Evolutionary conservation across 1,140 invertebrate species (phyloP).

Genomic region (Hylyphantes graminicola): DNA sequence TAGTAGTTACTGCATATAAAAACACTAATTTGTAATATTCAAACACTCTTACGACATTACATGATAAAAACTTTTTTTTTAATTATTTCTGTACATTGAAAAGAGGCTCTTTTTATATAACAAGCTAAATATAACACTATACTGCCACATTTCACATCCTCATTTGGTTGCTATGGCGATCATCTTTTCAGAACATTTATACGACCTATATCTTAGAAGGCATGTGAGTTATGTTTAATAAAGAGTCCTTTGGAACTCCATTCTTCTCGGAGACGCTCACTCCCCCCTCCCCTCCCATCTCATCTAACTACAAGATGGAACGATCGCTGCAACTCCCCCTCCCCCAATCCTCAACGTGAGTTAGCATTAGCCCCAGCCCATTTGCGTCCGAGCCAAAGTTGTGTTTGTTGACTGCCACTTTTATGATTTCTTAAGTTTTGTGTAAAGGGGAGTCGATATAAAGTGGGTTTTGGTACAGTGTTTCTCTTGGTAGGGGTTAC

Average conservation of each 20-base stretch:
- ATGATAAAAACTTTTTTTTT: no score
- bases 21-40: no score
- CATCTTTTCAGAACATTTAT: conserved; percentile 58
- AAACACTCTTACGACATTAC: no score
- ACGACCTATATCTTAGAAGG: conserved; percentile 55
- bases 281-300: background rate
- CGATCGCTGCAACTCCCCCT: background rate
- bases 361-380: conserved; percentile 21
- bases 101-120: no score
- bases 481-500: background rate
- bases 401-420: conserved; percentile 24
- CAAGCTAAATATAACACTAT: no score
- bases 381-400: conserved; percentile 24
- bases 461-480: no score
- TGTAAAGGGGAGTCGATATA: background rate
- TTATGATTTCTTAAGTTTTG: conserved; percentile 1
- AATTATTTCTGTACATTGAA: no score
- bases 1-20: no score
- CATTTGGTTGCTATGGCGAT: conserved; percentile 40
- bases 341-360: conserved; percentile 5
- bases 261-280: conserved; percentile 23
- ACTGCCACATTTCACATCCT: background rate
- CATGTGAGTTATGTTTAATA: conserved; percentile 59
- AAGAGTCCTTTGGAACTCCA: conserved; percentile 55
- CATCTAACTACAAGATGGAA: background rate